Base-by-base conservation (phyloP, 2,113 vertebrate species). In the Caloenas nicobarica region DNA sequence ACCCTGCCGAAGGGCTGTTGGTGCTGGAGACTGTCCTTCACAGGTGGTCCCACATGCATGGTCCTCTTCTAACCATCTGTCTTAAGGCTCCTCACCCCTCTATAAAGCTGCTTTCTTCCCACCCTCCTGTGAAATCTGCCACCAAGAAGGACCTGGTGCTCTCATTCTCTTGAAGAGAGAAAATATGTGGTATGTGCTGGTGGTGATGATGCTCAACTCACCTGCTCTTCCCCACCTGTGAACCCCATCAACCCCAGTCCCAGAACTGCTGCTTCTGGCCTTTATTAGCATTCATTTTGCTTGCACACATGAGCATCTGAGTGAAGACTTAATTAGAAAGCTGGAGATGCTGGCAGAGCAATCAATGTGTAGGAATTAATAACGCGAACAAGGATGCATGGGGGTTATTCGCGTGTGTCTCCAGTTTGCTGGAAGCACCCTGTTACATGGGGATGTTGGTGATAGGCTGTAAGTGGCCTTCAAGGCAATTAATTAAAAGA, bases 11-110 rank as follows among this genome's bases (percentile, higher is more conserved):
- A 15, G 29, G 24, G 18, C 2, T 44, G 28, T 17, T n/a, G 10
- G 5, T 26, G 16, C 40, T 51, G 23, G 23, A 58, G 70, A 19
- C 5, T 29, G n/a, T 42, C 42, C 16, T 58, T 24, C 26, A 21
- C 4, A 24, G 33, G 34, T 16, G 12, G 33, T 17, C 29, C 28
- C 5, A 7, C 0, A 0, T 5, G 4, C 2, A 3, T 19, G 9
- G 28, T 44, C 23, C 34, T 81, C 51, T 31, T 54, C 50, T 16
- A 19, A 16, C 13, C 1, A 4, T 24, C 28, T 46, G 7, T 46
- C 8, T 38, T 51, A 26, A 38, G 48, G 50, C 17, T 76, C 14
- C 24, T 65, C 7, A 0, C 17, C 66, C 1, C 24, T 5, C 11
- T 38, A 7, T 11, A 19, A 69, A 57, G 16, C 24, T 2, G 5